These are phyloP conservation scores for Aplocera efformata DNA, from an alignment of 2,888 invertebrate genomes.

Conservation along the genomic window DNA sequence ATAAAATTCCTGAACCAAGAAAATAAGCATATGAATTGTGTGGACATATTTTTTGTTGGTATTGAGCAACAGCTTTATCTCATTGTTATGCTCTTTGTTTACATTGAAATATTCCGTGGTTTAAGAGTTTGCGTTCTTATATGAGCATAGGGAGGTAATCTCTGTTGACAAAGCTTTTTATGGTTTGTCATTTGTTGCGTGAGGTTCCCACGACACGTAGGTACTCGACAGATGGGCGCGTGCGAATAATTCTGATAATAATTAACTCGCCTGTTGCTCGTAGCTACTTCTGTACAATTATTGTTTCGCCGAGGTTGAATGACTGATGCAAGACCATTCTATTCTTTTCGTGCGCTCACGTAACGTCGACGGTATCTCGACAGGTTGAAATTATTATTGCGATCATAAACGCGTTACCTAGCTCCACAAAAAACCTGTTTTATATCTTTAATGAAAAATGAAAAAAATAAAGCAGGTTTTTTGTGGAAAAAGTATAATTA, in stretches of 20 bases:
- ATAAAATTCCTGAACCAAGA: constrained; percentile 13
- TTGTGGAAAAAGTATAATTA: too few relatives aligned
- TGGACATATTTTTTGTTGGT: constrained; percentile 42
- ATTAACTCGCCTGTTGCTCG: constrained; percentile 48
- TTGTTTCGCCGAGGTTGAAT: constrained; percentile 52
- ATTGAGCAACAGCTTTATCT: constrained; percentile 60
- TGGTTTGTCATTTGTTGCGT: constrained; percentile 43
- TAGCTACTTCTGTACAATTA: constrained; percentile 54
- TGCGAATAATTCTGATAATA: constrained; percentile 57
- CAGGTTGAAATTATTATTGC: constrained; percentile 25
- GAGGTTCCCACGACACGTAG: constrained; percentile 49
- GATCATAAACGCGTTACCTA: constrained; percentile 8
- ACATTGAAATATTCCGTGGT: constrained; percentile 17
- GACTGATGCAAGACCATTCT: constrained; percentile 64
- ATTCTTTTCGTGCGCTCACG: constrained; percentile 60
- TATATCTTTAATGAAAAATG: too few relatives aligned
- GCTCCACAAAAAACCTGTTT: not conserved
- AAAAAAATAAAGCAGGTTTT: too few relatives aligned
- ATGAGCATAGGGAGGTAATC: constrained; percentile 53
- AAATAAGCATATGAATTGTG: constrained; percentile 38
- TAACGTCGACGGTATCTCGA: constrained; percentile 50
- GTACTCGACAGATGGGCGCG: constrained; percentile 47
- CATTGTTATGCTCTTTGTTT: constrained; percentile 43
- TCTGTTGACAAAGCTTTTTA: constrained; percentile 49
- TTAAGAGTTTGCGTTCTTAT: constrained; percentile 44